Percentiles rank a stretch among this genome's conserved stretches.
Conservation (phyloP, 2,888 invertebrate genomes). For the Hesperia comma region DNA sequence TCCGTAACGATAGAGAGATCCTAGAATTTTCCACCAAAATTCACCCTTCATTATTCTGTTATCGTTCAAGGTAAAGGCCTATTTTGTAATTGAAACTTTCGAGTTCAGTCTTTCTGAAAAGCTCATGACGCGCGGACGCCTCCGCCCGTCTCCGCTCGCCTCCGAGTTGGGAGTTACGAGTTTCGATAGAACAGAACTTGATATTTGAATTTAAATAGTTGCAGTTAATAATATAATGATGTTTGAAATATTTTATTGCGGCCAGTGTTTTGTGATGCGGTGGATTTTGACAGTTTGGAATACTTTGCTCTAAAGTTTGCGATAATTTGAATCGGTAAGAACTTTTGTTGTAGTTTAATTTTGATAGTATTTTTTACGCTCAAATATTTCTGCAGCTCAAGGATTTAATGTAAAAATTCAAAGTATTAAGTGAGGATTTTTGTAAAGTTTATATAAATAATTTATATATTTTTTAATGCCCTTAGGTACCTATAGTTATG, state of each 20-base stretch:
- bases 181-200: background rate
- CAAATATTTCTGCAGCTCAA: no score
- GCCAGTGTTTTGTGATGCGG: slow-evolving; percentile 8
- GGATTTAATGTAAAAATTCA: no score
- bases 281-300: background rate
- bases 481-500: no score
- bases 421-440: no score
- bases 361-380: no score
- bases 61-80: slow-evolving; percentile 4
- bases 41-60: background rate
- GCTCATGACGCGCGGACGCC: background rate
- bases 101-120: slow-evolving; percentile 11
- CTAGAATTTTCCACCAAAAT: background rate
- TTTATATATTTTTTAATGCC: no score
- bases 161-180: background rate
- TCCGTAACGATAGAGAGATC: no score
- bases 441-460: no score
- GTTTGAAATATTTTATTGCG: background rate
- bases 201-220: background rate
- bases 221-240: background rate
- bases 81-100: background rate
- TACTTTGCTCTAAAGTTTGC: background rate
- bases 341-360: background rate
- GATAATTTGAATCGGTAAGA: slow-evolving; percentile 15
- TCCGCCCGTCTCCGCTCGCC: background rate